Evolutionary conservation across 2,888 invertebrate species (phyloP).

Genomic region (Dysmachus trigonus): DNA sequence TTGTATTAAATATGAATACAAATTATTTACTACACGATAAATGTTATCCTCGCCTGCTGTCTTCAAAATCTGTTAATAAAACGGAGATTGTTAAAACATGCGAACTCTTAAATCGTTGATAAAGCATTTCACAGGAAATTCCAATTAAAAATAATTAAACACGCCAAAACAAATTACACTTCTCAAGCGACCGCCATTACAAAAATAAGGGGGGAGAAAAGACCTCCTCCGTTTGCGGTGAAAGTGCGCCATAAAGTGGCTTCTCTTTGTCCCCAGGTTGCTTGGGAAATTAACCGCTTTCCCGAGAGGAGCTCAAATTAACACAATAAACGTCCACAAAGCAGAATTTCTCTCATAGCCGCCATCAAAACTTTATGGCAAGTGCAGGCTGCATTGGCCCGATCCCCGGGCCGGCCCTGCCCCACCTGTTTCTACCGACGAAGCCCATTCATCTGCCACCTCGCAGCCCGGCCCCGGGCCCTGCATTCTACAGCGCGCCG

Average conservation of each 20-base stretch:
- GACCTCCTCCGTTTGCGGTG: not conserved
- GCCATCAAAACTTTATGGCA: slow-evolving; percentile 29
- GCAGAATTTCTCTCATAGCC: not conserved
- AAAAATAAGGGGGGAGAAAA: not conserved
- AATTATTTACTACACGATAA: not conserved
- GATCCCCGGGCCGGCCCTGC: not conserved
- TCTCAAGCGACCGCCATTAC: not conserved
- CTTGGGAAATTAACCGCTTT: not conserved
- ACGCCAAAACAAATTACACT: not conserved
- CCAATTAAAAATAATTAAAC: not conserved
- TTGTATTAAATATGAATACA: not conserved
- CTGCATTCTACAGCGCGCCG: not conserved
- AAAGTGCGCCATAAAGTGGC: not conserved
- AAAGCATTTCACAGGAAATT: not conserved
- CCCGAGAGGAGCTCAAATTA: slow-evolving; percentile 13
- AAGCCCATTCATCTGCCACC: not conserved
- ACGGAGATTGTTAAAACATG: not conserved
- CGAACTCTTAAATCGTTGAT: not conserved
- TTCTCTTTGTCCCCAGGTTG: not conserved
- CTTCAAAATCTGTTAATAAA: not conserved
- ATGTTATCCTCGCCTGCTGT: not conserved
- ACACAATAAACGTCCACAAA: slow-evolving; percentile 27
- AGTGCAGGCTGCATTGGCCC: not conserved
- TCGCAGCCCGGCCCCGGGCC: not conserved
- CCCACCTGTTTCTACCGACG: not conserved